Evolutionary conservation across 1,140 invertebrate genomes (phyloP).

Genomic region (Adelges cooleyi): DNA sequence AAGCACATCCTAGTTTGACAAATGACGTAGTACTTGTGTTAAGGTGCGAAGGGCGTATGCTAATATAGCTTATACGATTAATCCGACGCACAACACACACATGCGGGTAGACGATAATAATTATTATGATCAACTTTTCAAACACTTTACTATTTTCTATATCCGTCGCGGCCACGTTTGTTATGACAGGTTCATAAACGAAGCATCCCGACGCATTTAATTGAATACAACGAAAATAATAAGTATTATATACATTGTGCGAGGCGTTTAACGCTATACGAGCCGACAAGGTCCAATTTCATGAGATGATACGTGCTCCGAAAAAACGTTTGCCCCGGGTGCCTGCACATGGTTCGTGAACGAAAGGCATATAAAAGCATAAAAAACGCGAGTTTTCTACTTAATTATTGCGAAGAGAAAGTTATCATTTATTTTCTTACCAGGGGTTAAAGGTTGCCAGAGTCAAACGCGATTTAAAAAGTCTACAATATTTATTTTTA

Average conservation of each 20-base stretch:
- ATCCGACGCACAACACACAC: not conserved
- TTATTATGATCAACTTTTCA: constrained; percentile 23
- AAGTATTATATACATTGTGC: too few species aligned
- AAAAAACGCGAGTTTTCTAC: too few species aligned
- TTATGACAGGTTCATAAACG: constrained; percentile 12
- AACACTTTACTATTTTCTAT: not conserved
- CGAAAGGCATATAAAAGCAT: too few species aligned
- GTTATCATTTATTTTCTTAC: too few species aligned
- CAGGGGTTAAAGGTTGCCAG: too few species aligned
- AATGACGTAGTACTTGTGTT: not conserved
- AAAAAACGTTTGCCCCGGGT: not conserved
- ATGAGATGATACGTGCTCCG: not conserved
- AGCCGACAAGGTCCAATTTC: constrained; percentile 3
- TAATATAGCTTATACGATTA: not conserved
- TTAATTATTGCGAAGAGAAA: too few species aligned
- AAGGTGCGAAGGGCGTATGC: constrained; percentile 21
- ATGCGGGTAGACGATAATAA: not conserved
- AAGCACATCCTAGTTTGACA: not conserved
- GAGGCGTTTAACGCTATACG: not conserved
- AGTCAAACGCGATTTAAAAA: too few species aligned
- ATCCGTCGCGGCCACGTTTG: not conserved
- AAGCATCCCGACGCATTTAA: constrained; percentile 1
- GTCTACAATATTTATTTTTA: too few species aligned
- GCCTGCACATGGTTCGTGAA: too few species aligned
- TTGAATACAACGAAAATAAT: constrained; percentile 17